Evolutionary conservation across 2,113 vertebrate genomes (phyloP), one percentile per base, ranked within the genome.

Genomic region (Lutjanus erythropterus): DNA sequence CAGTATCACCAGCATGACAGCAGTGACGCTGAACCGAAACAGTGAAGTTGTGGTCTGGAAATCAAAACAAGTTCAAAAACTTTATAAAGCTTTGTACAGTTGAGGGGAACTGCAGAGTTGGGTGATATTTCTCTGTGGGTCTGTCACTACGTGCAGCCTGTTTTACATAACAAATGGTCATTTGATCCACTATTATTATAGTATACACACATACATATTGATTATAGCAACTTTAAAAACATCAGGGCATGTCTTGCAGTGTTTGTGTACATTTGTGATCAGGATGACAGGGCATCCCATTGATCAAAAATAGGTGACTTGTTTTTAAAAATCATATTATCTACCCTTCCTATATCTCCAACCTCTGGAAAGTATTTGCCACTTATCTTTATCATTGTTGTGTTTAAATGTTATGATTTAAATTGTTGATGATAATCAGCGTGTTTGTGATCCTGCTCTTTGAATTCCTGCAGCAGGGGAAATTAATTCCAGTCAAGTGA

Each of bases 401-500:
- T 58, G 39, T 66, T 78, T 76, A 66, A 82, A 79, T 85, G 61
- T 58, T 44, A 65, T 5, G 4, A 58, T 72, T 73, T 80, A 62
- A 80, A 74, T 70, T 77, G 69, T 55, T 66, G 72, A 85, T 75
- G 41, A 83, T 61, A 72, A 71, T 90, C 50, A 78, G 59, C 33
- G 25, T 33, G 50, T 69, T 83, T 87, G 58, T 73, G 72, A 71
- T 78, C 23, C 55, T 52, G 47, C 46, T 68, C 37, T 84, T 78
- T 74, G 49, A 87, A 76, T 67, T 61, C 21, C 31, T 78, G 59
- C 61, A 74, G 33, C 69, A 52, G 66, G 64, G 78, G 81, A 82
- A 84, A 89, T 84, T 75, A 86, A 83, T 79, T 89, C 68, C 44
- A 80, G 50, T 86, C 49, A 82, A 80, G 58, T 73, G 74, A 85